Base-by-base conservation (phyloP, 1,140 invertebrate genomes). In the Drosophila subpulchrella region DNA sequence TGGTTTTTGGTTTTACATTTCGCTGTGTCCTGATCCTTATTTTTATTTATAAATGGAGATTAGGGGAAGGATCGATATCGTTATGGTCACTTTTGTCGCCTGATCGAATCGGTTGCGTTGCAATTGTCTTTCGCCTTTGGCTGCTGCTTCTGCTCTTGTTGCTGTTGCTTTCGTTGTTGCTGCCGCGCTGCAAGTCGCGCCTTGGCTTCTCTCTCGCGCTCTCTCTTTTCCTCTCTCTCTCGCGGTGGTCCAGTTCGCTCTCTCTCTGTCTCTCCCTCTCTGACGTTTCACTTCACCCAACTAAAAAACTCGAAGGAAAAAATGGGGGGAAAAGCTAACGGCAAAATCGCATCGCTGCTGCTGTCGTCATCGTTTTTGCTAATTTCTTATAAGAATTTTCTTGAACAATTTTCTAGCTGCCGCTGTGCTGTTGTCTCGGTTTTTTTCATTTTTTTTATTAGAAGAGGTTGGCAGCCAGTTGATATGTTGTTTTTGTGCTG, bases 361-460 rank as follows among this genome's bases (percentile, higher is more conserved):
- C 55, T 68, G 57, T 67, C 78, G 75, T 77, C 63, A 42, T 68
- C 61, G 55, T 75, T 72, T 78, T 82, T 82, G 66, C 83, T 83
- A 79, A 86, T 86, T 86, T 86, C 83, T 82, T 88, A 66, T 88
- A 79, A 66, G 83, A 86, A 88, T 88, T 86, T 86, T 86, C 83
- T 82, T 86, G 75, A 82, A 76, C 78, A 88, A 79, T 86, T 86
- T 84, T 88, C 70, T 73, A 27, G 42, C 20, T 47, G 67, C 36
- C 42, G 34, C n/a, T 47, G 67, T 30, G n/a, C 39, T 34, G 8
- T 34, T 78, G 75, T 88, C 75, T 81, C 57, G 67, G 47, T 72
- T 85, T 81, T 39, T 39, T 39, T 1, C 2, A 20, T 20, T 20
- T 11, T 38, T 13, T 81, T 57, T 71, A 84, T 74, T 61, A 60